phyloP scores from a whole-genome alignment of 2,113 vertebrate species.

The Serilophus lunatus region DNA sequence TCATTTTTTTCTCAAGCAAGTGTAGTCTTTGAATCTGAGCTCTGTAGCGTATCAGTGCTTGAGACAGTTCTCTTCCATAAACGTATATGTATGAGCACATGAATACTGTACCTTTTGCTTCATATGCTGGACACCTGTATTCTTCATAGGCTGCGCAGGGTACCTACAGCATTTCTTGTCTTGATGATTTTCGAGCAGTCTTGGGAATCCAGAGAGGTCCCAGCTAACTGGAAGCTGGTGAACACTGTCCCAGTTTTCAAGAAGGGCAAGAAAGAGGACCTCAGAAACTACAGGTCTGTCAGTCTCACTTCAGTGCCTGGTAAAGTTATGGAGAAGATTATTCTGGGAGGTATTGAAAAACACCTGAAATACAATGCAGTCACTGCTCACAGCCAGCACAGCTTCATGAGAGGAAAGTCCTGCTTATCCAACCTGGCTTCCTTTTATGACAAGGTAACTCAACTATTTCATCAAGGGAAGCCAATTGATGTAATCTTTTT shows the following conservation, averaged over 20 bases:
- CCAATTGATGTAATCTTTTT: neutral
- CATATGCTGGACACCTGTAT: neutral
- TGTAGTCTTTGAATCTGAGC: neutral
- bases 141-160: neutral
- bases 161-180: neutral
- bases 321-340: neutral
- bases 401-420: neutral
- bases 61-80: neutral
- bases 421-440: neutral
- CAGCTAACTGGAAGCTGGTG: neutral
- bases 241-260: neutral
- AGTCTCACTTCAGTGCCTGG: neutral
- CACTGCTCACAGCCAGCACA: neutral
- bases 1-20: neutral
- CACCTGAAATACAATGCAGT: neutral
- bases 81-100: rapidly evolving
- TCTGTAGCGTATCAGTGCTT: neutral
- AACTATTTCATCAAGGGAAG: neutral
- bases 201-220: neutral
- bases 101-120: neutral
- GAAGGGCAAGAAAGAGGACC: neutral
- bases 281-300: neutral
- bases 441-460: neutral
- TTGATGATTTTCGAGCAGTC: neutral
- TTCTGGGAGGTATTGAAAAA: neutral